Base-by-base conservation (phyloP, 2,797 vertebrate species). In the Eospalax fontanierii region DNA sequence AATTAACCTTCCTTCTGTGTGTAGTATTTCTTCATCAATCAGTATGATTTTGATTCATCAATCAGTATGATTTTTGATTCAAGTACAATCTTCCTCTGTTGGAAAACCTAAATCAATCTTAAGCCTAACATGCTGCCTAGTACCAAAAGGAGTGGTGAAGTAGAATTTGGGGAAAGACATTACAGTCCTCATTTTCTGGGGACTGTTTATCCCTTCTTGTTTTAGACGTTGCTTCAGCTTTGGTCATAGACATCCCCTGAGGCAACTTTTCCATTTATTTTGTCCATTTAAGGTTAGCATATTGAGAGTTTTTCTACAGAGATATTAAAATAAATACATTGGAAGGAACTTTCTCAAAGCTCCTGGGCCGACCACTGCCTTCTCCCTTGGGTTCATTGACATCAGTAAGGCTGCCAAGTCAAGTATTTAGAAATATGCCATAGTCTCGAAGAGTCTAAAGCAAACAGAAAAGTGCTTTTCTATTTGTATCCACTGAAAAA, bases 211-310 rank as follows among this genome's bases (percentile, higher is more conserved):
- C 66, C 66, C 74, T 94, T 93, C 97, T 94, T 86, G 92, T 95
- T 98, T 98, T 97, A 97, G 95, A 95, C 80, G 68, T 87, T 65
- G 91, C 89, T 61, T 93, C 81, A 30, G 93, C 40, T 79, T 11
- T 22, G 81, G 91, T 96, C 95, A 86, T 92, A 97, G 87, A 66
- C 92, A 88, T 97, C 96, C 97, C 97, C 80, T 50, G 96, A 96
- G 97, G 89, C 87, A 78, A 57, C 81, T 89, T 96, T 94, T 78
- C 95, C 73, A 81, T 94, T 96, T 96, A 88, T 65, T 97, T 96
- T 97, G 61, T 94, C 97, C 97, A 97, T 98, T 95, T 98, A 98
- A 97, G 97, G 97, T 86, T 93, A 97, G 86, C 71, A 14, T 89
- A 89, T 93, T 86, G 82, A 80, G 93, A 94, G 78, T 68, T 95